These are phyloP conservation scores for Tenrec ecaudatus DNA, from an alignment of 2,113 vertebrate species.

Conservation along the genomic window DNA sequence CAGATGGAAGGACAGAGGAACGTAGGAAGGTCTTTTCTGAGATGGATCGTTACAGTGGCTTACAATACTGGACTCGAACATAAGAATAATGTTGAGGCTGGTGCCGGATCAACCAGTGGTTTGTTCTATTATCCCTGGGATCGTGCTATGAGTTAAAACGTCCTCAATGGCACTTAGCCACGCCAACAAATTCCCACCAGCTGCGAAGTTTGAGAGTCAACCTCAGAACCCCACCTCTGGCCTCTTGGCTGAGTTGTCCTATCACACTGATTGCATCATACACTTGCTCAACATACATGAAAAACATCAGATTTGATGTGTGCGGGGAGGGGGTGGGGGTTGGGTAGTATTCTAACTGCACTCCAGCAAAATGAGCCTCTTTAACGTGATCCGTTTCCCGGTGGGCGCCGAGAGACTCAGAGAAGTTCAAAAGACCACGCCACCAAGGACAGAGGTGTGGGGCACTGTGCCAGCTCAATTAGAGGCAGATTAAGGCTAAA, in stretches of 20 bases:
- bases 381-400: not conserved
- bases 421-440: not conserved
- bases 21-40: too few species aligned
- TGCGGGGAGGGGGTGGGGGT: not conserved
- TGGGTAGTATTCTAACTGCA: not conserved
- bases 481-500: constrained; percentile 62
- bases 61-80: too few species aligned
- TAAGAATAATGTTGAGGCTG: too few species aligned
- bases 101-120: too few species aligned
- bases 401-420: not conserved
- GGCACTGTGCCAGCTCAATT: constrained; percentile 50
- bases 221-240: not conserved
- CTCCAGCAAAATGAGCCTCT: not conserved
- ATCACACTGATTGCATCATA: not conserved
- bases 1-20: too few species aligned
- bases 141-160: too few species aligned
- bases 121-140: too few species aligned
- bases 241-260: not conserved
- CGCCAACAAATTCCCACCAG: not conserved
- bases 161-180: too few species aligned
- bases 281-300: not conserved
- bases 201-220: not conserved
- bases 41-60: too few species aligned
- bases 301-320: not conserved
- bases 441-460: constrained; percentile 53